Conservation (phyloP, 2,113 vertebrate species). For the Axis porcinus region DNA sequence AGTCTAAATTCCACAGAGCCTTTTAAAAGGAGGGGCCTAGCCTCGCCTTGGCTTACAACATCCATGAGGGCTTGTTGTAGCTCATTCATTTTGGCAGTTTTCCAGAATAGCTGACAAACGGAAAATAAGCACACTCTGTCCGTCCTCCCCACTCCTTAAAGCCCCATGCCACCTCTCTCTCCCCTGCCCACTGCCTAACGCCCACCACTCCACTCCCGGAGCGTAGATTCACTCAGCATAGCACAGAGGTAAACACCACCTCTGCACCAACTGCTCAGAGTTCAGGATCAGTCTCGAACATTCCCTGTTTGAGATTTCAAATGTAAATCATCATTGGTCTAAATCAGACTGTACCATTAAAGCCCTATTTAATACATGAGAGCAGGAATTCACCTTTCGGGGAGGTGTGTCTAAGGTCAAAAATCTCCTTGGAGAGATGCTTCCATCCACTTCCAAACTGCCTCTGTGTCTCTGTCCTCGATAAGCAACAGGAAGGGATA, state of each 20-base stretch:
- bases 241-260: neutral
- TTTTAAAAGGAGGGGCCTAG: conserved; percentile 40
- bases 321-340: neutral
- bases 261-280: neutral
- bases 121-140: conserved; percentile 62
- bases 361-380: neutral
- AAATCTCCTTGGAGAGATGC: neutral
- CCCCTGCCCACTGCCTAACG: neutral
- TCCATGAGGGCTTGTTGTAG: conserved; percentile 66
- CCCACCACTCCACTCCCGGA: neutral
- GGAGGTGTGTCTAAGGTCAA: neutral
- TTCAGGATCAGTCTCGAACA: neutral
- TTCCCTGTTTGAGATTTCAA: neutral
- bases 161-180: neutral
- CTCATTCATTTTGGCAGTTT: conserved; percentile 72
- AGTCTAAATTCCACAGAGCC: conserved; percentile 59
- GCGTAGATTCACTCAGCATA: neutral
- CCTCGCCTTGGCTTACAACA: conserved; percentile 57
- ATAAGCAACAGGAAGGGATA: neutral
- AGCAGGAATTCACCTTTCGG: neutral
- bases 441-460: neutral
- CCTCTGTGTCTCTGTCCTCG: neutral
- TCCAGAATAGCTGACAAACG: conserved; percentile 66
- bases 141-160: neutral
- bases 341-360: neutral